Percentiles rank a stretch among this genome's conserved stretches.
Evolutionary conservation across 2,113 vertebrate genomes (phyloP).

Genomic region (Pelodiscus sinensis): DNA sequence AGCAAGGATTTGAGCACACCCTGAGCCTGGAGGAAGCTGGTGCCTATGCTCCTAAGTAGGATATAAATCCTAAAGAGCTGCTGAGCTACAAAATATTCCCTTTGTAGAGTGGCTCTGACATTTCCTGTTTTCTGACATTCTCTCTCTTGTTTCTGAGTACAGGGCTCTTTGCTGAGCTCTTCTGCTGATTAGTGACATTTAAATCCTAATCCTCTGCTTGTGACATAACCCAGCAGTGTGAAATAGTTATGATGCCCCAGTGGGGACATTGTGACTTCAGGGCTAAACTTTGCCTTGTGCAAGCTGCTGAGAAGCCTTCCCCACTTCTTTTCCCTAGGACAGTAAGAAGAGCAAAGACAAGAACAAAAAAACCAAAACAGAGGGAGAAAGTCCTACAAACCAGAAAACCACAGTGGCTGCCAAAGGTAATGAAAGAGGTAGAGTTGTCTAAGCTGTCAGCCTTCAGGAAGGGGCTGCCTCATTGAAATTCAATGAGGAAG

Average conservation of each 20-base stretch:
- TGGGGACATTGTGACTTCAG: background rate
- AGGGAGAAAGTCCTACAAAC: background rate
- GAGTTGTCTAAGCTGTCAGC: background rate
- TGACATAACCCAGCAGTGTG: background rate
- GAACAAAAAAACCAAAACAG: slow-evolving; percentile 67
- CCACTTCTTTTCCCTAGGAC: slow-evolving; percentile 54
- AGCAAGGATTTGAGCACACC: no score
- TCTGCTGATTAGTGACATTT: background rate
- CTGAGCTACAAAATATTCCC: background rate
- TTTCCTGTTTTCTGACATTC: background rate
- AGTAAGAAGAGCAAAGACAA: slow-evolving; percentile 74
- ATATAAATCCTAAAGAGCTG: background rate
- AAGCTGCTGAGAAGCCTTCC: background rate
- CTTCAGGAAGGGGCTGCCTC: background rate
- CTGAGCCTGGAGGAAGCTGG: no score
- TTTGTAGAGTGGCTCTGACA: background rate
- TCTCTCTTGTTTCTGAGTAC: background rate
- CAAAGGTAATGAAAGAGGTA: slow-evolving; percentile 66
- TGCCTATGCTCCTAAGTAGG: background rate
- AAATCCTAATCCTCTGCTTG: rapidly evolving
- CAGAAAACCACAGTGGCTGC: background rate
- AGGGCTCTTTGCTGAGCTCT: background rate
- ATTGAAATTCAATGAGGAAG: background rate
- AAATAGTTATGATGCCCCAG: background rate
- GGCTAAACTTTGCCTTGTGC: background rate